Base-by-base conservation (phyloP, 2,888 invertebrate species). In the Amphipoea oculea region DNA sequence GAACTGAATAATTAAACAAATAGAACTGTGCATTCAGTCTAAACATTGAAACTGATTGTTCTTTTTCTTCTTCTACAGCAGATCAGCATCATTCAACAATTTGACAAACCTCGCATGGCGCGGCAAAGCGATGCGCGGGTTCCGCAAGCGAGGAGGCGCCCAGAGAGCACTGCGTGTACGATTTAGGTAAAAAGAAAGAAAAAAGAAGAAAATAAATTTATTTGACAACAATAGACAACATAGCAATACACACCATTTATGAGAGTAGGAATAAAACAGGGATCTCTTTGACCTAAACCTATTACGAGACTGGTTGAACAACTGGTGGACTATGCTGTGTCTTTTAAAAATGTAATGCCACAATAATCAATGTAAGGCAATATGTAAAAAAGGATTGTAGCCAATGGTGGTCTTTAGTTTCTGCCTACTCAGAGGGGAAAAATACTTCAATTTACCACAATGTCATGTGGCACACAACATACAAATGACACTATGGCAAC, bases 21-120 rank as follows among this genome's bases (percentile, higher is more conserved):
- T 36, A 17, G 7, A 36, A 11, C 2, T 2, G 1, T 17, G 14
- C 5, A n/a, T 57, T n/a, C 0, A 40, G n/a, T 40, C 0, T 14
- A 45, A 14, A 54, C 7, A 48, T 29, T 48, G 42, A 60, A 29
- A 63, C 48, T 75, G 9, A 69, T 60, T 3, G n/a, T 51, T 29
- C 9, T 20, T 60, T 12, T 51, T n/a, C 1, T 73, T 12, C 4
- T 40, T 23, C 20, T 36, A 4, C 89, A 94, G 94, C 68, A 91
- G 93, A 11, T 88, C 95, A 9, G 92, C 91, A 0, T 94, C 94
- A 4, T 93, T 93, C 78, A 89, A 88, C 45, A 93, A 92, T 80
- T 17, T 94, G 57, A 87, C 92, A 0, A 88, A 79, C 71, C 88
- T 86, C 1, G 77, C 85, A 12, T 91, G 92, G 92, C 90, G 91